These are phyloP conservation scores for Seriola rivoliana DNA, from an alignment of 2,113 vertebrate species.

Conservation along the genomic window DNA sequence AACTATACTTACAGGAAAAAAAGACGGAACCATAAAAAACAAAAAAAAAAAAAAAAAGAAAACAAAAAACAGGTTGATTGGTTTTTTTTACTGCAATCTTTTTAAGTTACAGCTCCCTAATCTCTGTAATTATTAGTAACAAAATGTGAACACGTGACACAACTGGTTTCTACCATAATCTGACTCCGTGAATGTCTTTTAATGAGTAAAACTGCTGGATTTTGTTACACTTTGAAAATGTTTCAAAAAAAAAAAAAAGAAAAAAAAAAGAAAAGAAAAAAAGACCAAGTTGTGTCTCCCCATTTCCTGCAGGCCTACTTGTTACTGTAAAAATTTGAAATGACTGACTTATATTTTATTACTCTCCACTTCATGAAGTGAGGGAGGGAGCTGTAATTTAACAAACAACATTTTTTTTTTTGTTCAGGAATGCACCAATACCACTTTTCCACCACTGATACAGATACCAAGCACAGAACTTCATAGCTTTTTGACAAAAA, in stretches of 20 bases:
- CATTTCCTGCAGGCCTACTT: slow-evolving; percentile 1
- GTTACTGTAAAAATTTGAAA: background rate
- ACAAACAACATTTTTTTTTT: slow-evolving; percentile 16
- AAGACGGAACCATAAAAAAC: slow-evolving; percentile 16
- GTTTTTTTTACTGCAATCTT: slow-evolving; percentile 30
- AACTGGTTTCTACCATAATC: background rate
- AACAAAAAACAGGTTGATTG: slow-evolving; percentile 3
- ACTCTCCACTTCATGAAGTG: slow-evolving; percentile 29
- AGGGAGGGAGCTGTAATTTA: slow-evolving; percentile 57
- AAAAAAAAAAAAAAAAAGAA: slow-evolving; percentile 13
- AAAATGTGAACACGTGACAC: slow-evolving; percentile 22
- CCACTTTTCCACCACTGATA: background rate
- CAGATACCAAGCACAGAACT: slow-evolving; percentile 9
- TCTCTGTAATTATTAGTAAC: slow-evolving; percentile 16
- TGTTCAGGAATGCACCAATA: slow-evolving; percentile 38
- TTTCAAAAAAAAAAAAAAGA: background rate
- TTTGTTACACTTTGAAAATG: slow-evolving; percentile 2
- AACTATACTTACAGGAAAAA: slow-evolving; percentile 35
- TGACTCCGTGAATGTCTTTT: background rate
- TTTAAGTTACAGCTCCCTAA: slow-evolving; percentile 57
- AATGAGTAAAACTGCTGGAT: slow-evolving; percentile 5
- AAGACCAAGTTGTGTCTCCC: background rate
- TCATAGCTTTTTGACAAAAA: background rate
- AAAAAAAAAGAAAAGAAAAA: background rate
- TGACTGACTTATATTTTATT: slow-evolving; percentile 1